Evolutionary conservation across 2,888 invertebrate genomes (phyloP).

Genomic region (Bombylius discolor): DNA sequence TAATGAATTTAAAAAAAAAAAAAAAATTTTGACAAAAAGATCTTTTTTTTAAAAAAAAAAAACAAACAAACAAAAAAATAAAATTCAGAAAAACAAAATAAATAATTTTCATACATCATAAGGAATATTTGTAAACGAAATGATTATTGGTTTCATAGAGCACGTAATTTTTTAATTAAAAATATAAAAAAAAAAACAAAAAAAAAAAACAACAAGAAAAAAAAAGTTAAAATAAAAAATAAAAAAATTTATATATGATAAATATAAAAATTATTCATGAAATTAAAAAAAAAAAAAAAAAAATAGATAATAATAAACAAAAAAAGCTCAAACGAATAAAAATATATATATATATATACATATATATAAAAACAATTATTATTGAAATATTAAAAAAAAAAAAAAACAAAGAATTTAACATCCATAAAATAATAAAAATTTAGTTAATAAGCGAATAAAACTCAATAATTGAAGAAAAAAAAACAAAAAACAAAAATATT

Average conservation of each 20-base stretch:
- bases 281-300: slow-evolving; percentile 4
- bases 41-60: no score
- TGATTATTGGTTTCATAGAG: slow-evolving; percentile 38
- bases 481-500: slow-evolving; percentile 1
- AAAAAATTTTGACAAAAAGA: slow-evolving; percentile 10
- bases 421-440: no score
- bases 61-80: slow-evolving; percentile 19
- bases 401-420: no score
- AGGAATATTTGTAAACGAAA: slow-evolving; percentile 20
- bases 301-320: slow-evolving; percentile 1
- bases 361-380: no score
- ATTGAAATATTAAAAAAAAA: no score
- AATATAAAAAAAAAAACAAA: slow-evolving; percentile 11
- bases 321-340: neutral
- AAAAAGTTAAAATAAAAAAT: neutral
- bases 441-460: no score
- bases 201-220: slow-evolving; percentile 7
- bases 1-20: slow-evolving; percentile 4
- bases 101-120: neutral
- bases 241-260: slow-evolving; percentile 11
- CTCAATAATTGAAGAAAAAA: neutral
- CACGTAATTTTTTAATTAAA: slow-evolving; percentile 33
- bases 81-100: slow-evolving; percentile 18
- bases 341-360: no score
- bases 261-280: slow-evolving; percentile 4